phyloP scores from a whole-genome alignment of 2,797 vertebrate species.

The Myoxocephalus aenaeus region DNA sequence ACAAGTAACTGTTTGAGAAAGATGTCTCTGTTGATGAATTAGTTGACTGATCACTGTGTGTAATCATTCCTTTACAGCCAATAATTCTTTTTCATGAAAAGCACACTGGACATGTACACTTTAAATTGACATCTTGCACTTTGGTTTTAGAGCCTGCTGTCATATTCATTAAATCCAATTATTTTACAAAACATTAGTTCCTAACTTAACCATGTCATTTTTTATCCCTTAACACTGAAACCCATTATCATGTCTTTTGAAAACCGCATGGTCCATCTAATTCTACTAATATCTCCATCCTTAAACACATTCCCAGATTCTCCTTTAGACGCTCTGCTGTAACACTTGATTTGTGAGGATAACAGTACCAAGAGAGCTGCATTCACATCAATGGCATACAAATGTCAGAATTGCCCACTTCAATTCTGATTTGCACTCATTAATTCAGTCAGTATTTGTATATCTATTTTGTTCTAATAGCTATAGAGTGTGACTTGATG shows the following conservation, averaged over 20 bases:
- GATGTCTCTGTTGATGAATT: constrained; percentile 53
- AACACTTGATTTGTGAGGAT: constrained; percentile 27
- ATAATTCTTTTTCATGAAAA: constrained; percentile 67
- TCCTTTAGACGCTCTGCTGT: constrained; percentile 38
- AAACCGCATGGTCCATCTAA: constrained; percentile 19
- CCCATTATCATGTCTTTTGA: constrained; percentile 12
- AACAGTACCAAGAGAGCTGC: constrained; percentile 27
- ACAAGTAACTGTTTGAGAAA: constrained; percentile 57
- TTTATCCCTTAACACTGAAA: constrained; percentile 36
- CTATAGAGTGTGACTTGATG: constrained; percentile 35
- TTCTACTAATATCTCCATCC: constrained; percentile 23
- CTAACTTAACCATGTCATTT: constrained; percentile 46
- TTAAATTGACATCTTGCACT: constrained; percentile 81
- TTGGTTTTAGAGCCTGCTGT: constrained; percentile 80
- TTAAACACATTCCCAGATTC: constrained; percentile 51
- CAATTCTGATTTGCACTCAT: constrained; percentile 36
- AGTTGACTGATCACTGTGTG: constrained; percentile 72
- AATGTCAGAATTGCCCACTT: constrained; percentile 15
- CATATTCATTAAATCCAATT: constrained; percentile 60
- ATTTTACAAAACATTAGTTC: constrained; percentile 51
- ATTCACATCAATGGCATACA: constrained; percentile 9
- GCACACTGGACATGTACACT: constrained; percentile 80
- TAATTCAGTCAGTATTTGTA: constrained; percentile 60
- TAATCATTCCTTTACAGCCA: constrained; percentile 74
- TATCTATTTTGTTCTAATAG: constrained; percentile 53